Base-by-base conservation (phyloP, 2,797 vertebrate species). In the Anniella stebbinsi region DNA sequence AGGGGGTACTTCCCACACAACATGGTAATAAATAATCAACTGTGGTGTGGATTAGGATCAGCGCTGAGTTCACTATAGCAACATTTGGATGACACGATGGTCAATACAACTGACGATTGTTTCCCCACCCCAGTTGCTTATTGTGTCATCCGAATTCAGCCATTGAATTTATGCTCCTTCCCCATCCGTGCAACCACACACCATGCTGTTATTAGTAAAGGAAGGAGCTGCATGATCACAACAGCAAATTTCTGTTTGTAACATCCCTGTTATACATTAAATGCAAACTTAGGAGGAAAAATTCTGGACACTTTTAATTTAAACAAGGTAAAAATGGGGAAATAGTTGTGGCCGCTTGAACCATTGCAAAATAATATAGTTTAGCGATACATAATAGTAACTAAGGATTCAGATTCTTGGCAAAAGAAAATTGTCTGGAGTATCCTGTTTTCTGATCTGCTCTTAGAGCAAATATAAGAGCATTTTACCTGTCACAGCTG, bases 401-500 rank as follows among this genome's bases (percentile, higher is more conserved):
- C 13, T 38, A 57, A 72, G 1, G 28, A 72, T 86, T 48, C 54
- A 51, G 54, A 63, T 21, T 82, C 38, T 82, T 90, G 69, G 2
- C 57, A 81, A 60, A 51, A 51, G 45, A 82, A 51, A 11, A 63
- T 4, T 23, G 21, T n/a, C n/a, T n/a, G n/a, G 33, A 28, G 41
- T 36, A 54, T 33, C 33, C 17, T 80, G 66, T 41, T 89, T 86
- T 51, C 51, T 81, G 41, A 9, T 66, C 18, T 82, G 17, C 36
- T 82, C 45, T 82, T 76, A 33, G 12, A 84, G n/a, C 54, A 66
- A 83, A 82, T 80, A 41, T 83, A 87, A 69, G n/a, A 83, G 48
- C 60, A 87, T 83, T 90, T 82, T 87, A 81, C 80, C n/a, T 83
- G 57, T 87, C 70, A 48, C 30, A 78, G 63, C 28, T 84, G 86